These are phyloP conservation scores for Heliopora coerulea DNA, from an alignment of 92 coral and sea anemone genomes.

Conservation along the genomic window DNA sequence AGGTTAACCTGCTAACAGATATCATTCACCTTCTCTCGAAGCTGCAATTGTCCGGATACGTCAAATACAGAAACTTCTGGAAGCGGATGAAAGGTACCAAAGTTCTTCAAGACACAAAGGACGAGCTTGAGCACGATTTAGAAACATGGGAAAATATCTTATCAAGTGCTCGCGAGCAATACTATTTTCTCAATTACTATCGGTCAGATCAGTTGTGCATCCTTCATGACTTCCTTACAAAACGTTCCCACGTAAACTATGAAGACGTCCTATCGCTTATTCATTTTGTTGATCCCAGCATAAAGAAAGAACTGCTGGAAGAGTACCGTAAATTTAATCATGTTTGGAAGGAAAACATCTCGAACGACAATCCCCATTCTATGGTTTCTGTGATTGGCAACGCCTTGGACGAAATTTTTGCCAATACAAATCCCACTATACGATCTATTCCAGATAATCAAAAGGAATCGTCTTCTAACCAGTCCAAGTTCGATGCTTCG, in stretches of 20 bases:
- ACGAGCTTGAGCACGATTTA: slow-evolving; percentile 39
- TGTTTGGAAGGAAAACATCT: neutral
- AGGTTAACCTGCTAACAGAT: slow-evolving; percentile 47
- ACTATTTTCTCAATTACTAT: slow-evolving; percentile 42
- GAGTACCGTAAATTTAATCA: neutral
- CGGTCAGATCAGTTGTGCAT: slow-evolving; percentile 47
- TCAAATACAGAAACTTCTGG: slow-evolving; percentile 29
- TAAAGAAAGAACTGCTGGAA: slow-evolving; percentile 20
- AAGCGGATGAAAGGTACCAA: slow-evolving; percentile 11
- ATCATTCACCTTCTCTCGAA: slow-evolving; percentile 14
- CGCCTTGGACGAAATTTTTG: slow-evolving; percentile 36
- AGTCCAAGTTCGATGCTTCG: neutral
- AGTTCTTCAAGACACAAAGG: slow-evolving; percentile 17
- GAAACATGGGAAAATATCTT: slow-evolving; percentile 37
- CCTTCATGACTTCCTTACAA: slow-evolving; percentile 41
- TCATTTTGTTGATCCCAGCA: slow-evolving; percentile 38
- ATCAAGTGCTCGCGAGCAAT: slow-evolving; percentile 35
- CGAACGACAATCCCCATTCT: slow-evolving; percentile 4
- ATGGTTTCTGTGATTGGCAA: slow-evolving; percentile 25
- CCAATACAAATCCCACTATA: slow-evolving; percentile 7
- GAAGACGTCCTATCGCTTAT: slow-evolving; percentile 29
- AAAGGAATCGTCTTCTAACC: slow-evolving; percentile 2
- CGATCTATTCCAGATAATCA: neutral
- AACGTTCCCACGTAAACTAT: slow-evolving; percentile 1
- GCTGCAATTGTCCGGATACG: slow-evolving; percentile 44